phyloP scores from a whole-genome alignment of 2,113 vertebrate species.

The Eclectus roratus region DNA sequence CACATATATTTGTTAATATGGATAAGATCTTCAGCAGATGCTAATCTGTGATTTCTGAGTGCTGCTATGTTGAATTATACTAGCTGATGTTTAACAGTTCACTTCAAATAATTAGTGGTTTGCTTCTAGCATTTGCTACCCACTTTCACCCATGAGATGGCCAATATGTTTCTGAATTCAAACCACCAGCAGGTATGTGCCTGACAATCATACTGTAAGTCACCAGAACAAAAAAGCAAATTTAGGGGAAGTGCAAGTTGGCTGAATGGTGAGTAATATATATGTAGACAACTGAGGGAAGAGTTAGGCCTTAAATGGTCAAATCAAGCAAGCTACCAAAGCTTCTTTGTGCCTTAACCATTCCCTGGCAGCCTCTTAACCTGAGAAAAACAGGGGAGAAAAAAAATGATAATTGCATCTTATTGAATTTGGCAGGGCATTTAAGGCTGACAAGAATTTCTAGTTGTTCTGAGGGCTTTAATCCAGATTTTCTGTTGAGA shows the following conservation, averaged over 20 bases:
- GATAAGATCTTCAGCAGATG: not conserved
- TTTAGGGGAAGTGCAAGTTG: not conserved
- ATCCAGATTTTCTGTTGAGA: not conserved
- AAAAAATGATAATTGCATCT: not conserved
- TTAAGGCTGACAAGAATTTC: not conserved
- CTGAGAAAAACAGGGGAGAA: not conserved
- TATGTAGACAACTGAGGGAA: not conserved
- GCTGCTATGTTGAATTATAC: not conserved
- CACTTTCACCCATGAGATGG: not conserved
- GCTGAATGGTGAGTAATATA: not conserved
- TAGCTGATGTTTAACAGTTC: not conserved
- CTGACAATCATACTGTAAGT: not conserved
- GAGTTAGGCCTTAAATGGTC: not conserved
- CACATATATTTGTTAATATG: not conserved
- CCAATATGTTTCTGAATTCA: not conserved
- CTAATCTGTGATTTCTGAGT: slow-evolving; percentile 4
- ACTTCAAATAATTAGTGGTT: slow-evolving; percentile 27
- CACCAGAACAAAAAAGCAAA: not conserved
- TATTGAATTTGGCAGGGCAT: not conserved
- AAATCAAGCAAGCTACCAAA: not conserved
- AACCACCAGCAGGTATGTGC: not conserved
- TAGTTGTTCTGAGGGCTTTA: not conserved
- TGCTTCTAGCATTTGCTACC: not conserved
- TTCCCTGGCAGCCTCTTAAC: not conserved
- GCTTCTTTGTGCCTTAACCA: not conserved